Percentiles rank a stretch among this genome's conserved stretches.
Evolutionary conservation across 2,888 invertebrate genomes (phyloP).

Genomic region (Aradus depressus): DNA sequence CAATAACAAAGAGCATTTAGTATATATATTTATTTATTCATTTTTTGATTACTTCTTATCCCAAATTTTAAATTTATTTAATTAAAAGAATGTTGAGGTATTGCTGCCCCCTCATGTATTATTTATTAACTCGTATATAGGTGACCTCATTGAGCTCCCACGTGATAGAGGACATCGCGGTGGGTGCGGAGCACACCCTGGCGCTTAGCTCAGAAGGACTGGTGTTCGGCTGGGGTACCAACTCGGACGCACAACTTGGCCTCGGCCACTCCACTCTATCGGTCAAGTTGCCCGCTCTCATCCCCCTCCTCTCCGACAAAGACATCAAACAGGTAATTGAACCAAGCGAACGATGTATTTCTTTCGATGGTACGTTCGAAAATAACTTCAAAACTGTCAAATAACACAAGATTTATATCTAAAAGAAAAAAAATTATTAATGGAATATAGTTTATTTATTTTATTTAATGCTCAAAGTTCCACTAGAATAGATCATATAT

Average conservation of each 20-base stretch:
- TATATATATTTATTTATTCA: no score
- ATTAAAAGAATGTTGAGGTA: no score
- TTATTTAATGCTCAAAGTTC: no score
- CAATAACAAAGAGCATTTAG: no score
- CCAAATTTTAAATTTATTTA: no score
- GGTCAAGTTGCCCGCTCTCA: constrained; percentile 45
- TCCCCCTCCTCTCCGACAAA: constrained; percentile 43
- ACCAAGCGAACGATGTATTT: no score
- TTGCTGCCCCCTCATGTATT: no score
- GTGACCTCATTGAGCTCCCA: constrained; percentile 41
- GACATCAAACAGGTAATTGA: constrained; percentile 41
- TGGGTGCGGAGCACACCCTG: constrained; percentile 50
- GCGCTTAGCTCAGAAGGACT: constrained; percentile 46
- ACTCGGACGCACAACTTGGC: constrained; percentile 50
- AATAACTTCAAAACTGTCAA: no score
- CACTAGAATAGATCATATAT: no score
- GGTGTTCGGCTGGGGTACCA: constrained; percentile 52
- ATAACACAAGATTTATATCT: neutral
- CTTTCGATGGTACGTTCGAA: no score
- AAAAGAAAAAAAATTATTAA: neutral
- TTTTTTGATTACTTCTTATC: no score
- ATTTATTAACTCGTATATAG: no score
- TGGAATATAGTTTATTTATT: neutral
- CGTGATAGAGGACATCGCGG: constrained; percentile 46
- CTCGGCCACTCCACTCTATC: constrained; percentile 43